Evolutionary conservation across 2,797 vertebrate genomes (phyloP).

Genomic region (Columba guinea): DNA sequence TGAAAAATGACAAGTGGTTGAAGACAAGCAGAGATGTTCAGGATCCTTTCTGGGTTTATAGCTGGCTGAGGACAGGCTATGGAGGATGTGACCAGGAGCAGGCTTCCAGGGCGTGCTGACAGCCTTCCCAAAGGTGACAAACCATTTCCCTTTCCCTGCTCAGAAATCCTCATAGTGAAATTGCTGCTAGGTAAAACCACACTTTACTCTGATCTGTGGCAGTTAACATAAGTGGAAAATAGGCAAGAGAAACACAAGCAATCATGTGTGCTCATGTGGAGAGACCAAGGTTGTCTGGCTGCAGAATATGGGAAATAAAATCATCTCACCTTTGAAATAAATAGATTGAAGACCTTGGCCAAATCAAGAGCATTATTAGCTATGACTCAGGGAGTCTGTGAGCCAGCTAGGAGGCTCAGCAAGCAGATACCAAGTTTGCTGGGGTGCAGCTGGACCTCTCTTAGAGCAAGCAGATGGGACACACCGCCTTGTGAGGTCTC

Average conservation of each 20-base stretch:
- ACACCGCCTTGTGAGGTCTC: fast-evolving
- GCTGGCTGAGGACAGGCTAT: not conserved
- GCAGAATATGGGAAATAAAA: not conserved
- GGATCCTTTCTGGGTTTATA: not conserved
- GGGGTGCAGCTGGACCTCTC: not conserved
- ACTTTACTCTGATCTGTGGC: not conserved
- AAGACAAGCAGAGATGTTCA: not conserved
- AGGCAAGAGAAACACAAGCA: not conserved
- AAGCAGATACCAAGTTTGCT: not conserved
- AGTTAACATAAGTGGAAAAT: not conserved
- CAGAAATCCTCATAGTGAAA: not conserved
- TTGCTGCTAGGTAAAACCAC: not conserved
- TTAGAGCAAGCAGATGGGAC: not conserved
- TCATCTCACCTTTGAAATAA: not conserved
- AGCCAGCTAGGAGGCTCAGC: not conserved
- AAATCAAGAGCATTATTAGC: not conserved
- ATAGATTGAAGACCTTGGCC: not conserved
- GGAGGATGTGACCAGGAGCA: not conserved
- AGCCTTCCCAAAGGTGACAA: not conserved
- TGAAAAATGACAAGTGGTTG: not conserved
- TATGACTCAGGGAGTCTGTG: not conserved
- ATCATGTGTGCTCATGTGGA: fast-evolving
- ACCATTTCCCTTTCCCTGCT: not conserved
- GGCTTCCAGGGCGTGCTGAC: not conserved
- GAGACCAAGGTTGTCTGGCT: not conserved